These are phyloP conservation scores for Tinamus guttatus DNA, from an alignment of 2,113 vertebrate genomes.

Conservation along the genomic window DNA sequence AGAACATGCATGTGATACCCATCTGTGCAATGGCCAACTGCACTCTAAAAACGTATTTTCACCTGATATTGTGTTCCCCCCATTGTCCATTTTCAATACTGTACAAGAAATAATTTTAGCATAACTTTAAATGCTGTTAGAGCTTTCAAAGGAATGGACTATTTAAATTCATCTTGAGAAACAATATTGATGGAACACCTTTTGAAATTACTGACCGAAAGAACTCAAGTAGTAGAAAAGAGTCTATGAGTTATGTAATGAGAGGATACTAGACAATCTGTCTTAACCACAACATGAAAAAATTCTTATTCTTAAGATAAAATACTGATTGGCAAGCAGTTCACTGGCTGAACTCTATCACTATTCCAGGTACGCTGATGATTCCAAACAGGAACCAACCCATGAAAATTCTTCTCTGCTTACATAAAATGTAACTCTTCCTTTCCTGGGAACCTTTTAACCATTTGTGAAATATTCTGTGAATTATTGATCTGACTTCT, in stretches of 20 bases:
- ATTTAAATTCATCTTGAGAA: background rate
- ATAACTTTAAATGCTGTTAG: background rate
- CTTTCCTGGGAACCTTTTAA: no score
- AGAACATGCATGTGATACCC: background rate
- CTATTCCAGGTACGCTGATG: background rate
- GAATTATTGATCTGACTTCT: background rate
- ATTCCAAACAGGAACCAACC: background rate
- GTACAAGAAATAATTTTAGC: background rate
- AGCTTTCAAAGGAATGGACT: background rate
- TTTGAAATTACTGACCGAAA: background rate
- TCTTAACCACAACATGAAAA: background rate
- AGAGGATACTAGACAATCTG: background rate
- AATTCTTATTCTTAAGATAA: background rate
- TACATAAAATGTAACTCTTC: background rate
- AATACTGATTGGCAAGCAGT: background rate
- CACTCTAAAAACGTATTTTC: background rate
- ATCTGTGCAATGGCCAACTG: background rate
- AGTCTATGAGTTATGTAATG: background rate
- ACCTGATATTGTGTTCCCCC: background rate
- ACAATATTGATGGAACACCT: background rate
- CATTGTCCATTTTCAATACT: background rate
- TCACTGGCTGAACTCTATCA: background rate
- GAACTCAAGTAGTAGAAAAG: background rate
- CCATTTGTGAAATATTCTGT: background rate
- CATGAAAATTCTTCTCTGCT: background rate